phyloP scores from a whole-genome alignment of 2,797 vertebrate genomes.

The Erpetoichthys calabaricus region DNA sequence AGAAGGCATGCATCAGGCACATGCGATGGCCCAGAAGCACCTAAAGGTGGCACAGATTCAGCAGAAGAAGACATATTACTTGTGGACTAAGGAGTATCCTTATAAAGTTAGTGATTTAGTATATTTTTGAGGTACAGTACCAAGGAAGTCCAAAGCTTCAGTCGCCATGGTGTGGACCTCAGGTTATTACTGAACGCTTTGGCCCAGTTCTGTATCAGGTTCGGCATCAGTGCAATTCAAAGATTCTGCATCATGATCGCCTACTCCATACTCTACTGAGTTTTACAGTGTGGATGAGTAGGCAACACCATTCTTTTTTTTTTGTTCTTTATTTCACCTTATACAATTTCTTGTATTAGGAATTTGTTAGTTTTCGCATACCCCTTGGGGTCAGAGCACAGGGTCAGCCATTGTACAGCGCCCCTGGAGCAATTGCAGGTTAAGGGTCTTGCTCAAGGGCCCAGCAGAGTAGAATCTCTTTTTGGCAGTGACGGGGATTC shows the following conservation, averaged over 20 bases:
- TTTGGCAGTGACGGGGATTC: too few species aligned
- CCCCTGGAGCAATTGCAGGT: too few species aligned
- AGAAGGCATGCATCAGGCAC: background rate
- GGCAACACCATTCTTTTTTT: too few species aligned
- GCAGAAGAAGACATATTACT: conserved; percentile 11
- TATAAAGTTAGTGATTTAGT: conserved; percentile 11
- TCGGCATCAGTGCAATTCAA: conserved; percentile 1
- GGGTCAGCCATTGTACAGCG: too few species aligned
- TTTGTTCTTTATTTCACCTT: too few species aligned
- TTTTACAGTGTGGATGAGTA: too few species aligned
- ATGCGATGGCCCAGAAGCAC: background rate
- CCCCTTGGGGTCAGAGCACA: too few species aligned
- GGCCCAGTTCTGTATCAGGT: conserved; percentile 8
- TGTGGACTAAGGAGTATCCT: conserved; percentile 3
- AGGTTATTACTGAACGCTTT: conserved; percentile 1
- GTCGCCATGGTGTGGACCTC: conserved; percentile 4
- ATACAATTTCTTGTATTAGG: too few species aligned
- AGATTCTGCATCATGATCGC: conserved; percentile 8
- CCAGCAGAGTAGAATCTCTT: too few species aligned
- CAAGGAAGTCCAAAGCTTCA: conserved; percentile 12
- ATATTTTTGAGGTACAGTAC: background rate
- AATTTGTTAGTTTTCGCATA: too few species aligned
- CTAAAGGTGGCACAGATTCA: background rate
- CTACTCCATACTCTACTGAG: background rate
- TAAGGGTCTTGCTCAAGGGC: too few species aligned